Percentiles rank a stretch among this genome's conserved stretches.
These are phyloP conservation scores for Dolichotis patagonum DNA, from an alignment of 2,113 vertebrate genomes.

Conservation along the genomic window DNA sequence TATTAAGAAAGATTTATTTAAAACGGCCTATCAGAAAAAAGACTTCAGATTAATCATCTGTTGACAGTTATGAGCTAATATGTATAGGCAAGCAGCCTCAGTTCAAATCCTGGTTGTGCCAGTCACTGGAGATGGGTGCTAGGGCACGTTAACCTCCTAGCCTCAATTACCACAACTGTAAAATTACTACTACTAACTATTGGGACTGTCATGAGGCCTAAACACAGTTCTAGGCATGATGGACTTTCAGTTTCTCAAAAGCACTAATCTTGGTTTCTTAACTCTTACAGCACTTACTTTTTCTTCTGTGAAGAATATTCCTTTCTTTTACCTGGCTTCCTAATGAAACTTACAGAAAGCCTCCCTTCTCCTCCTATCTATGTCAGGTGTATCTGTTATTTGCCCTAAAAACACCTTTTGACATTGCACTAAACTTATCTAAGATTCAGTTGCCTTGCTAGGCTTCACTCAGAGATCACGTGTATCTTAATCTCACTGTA, in stretches of 20 bases:
- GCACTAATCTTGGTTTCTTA: slow-evolving; percentile 20
- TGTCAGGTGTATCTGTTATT: background rate
- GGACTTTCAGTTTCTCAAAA: slow-evolving; percentile 42
- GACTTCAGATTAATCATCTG: background rate
- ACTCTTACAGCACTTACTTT: slow-evolving; percentile 9
- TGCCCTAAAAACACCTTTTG: background rate
- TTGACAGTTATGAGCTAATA: background rate
- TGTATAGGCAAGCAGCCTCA: background rate
- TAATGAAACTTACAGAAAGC: slow-evolving; percentile 8
- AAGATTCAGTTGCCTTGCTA: background rate
- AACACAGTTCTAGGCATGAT: background rate
- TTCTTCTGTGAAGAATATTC: slow-evolving; percentile 9
- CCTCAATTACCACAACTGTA: slow-evolving; percentile 17
- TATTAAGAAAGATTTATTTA: slow-evolving; percentile 26
- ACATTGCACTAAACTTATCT: slow-evolving; percentile 3
- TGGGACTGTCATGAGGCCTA: background rate
- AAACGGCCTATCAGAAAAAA: background rate
- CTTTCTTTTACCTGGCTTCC: slow-evolving; percentile 36
- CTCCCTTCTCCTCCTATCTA: slow-evolving; percentile 13
- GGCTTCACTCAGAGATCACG: background rate
- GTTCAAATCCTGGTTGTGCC: slow-evolving; percentile 15
- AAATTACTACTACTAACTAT: background rate
- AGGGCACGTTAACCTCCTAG: background rate
- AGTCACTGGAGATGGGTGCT: background rate
- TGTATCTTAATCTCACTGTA: background rate